phyloP scores from a whole-genome alignment of 1,140 invertebrate genomes.

The Aricia agestis region DNA sequence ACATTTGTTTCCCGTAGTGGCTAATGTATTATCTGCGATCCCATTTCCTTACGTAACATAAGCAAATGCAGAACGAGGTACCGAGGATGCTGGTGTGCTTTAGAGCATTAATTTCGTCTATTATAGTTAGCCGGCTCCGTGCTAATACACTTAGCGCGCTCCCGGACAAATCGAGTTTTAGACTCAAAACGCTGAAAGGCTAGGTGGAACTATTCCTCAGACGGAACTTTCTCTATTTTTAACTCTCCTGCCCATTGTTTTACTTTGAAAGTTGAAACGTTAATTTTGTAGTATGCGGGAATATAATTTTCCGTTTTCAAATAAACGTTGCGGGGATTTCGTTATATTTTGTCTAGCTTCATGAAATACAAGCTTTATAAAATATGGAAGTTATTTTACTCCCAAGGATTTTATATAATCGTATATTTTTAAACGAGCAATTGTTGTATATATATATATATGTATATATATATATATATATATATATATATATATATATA shows the following conservation, averaged over 20 bases:
- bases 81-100: background rate
- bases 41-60: background rate
- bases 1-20: background rate
- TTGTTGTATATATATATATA: no score
- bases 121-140: background rate
- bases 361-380: background rate
- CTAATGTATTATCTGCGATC: background rate
- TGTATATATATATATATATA: no score
- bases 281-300: background rate
- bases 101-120: slow-evolving; percentile 3
- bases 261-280: background rate
- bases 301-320: background rate
- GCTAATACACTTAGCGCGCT: background rate
- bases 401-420: no score
- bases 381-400: no score
- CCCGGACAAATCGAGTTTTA: background rate
- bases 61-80: no score
- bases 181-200: background rate
- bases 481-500: no score
- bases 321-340: background rate
- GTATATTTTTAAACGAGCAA: no score
- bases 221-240: background rate
- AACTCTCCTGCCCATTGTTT: background rate
- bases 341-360: background rate
- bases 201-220: background rate